These are phyloP conservation scores for Gymnocheta viridis DNA, from an alignment of 2,888 invertebrate genomes.

Conservation along the genomic window DNA sequence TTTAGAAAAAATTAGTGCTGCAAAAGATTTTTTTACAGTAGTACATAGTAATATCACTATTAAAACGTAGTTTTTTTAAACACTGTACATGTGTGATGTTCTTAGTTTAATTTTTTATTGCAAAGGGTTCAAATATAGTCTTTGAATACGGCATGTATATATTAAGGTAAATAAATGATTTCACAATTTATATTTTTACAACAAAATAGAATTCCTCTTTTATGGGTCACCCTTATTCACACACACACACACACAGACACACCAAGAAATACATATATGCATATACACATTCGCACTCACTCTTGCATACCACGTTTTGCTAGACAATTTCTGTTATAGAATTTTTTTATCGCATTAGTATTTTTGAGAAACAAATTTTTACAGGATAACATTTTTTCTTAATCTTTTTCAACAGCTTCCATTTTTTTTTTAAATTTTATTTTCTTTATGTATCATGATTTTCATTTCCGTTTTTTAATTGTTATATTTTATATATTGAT, in stretches of 20 bases:
- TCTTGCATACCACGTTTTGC: conserved; percentile 53
- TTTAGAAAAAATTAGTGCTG: too few species aligned
- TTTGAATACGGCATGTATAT: too few species aligned
- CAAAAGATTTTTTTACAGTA: too few species aligned
- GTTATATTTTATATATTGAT: conserved; percentile 25
- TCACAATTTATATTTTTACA: too few species aligned
- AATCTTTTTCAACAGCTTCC: conserved; percentile 31
- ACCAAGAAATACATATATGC: neutral
- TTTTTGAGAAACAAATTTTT: conserved; percentile 47
- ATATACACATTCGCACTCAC: conserved; percentile 24
- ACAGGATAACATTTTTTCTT: conserved; percentile 49
- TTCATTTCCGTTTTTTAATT: conserved; percentile 22
- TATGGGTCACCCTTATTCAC: conserved; percentile 17
- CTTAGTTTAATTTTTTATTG: too few species aligned
- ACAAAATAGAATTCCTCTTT: neutral
- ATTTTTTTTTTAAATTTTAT: conserved; percentile 34
- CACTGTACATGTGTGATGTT: too few species aligned
- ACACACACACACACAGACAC: conserved; percentile 1
- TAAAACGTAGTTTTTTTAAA: too few species aligned
- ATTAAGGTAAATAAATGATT: too few species aligned
- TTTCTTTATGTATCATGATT: conserved; percentile 46
- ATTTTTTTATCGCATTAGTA: conserved; percentile 32
- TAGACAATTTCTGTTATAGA: conserved; percentile 63
- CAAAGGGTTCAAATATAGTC: too few species aligned
- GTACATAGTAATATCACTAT: too few species aligned